These are phyloP conservation scores for Onychomys leucogaster DNA, from an alignment of 2,797 vertebrate genomes.

Conservation along the genomic window DNA sequence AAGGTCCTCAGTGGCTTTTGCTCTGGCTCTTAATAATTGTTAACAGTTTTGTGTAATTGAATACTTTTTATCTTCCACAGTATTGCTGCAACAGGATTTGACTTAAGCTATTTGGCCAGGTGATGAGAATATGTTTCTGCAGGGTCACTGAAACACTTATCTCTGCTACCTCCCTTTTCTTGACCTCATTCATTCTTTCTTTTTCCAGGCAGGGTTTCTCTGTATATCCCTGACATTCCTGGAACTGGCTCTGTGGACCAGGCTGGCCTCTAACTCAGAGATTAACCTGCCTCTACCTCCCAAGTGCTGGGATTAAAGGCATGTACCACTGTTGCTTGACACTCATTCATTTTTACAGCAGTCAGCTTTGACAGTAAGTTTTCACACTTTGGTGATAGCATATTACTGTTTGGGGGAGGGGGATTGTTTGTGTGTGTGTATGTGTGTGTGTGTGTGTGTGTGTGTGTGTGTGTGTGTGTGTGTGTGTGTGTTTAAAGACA, in stretches of 20 bases:
- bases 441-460: no score
- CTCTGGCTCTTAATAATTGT: background rate
- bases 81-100: background rate
- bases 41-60: background rate
- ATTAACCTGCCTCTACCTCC: background rate
- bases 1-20: slow-evolving; percentile 1
- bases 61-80: background rate
- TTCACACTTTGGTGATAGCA: background rate
- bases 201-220: background rate
- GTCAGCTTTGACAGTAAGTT: background rate
- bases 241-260: background rate
- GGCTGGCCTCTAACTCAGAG: background rate
- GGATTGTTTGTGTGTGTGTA: no score
- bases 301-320: background rate
- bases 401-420: background rate
- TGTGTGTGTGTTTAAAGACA: no score
- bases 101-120: background rate
- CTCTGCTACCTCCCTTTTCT: no score
- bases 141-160: background rate
- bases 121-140: background rate
- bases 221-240: background rate
- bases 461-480: no score
- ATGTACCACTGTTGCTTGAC: background rate
- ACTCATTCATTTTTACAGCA: background rate
- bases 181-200: background rate